Evolutionary conservation across 2,113 vertebrate species (phyloP).

Genomic region (Triplophysa dalaica): DNA sequence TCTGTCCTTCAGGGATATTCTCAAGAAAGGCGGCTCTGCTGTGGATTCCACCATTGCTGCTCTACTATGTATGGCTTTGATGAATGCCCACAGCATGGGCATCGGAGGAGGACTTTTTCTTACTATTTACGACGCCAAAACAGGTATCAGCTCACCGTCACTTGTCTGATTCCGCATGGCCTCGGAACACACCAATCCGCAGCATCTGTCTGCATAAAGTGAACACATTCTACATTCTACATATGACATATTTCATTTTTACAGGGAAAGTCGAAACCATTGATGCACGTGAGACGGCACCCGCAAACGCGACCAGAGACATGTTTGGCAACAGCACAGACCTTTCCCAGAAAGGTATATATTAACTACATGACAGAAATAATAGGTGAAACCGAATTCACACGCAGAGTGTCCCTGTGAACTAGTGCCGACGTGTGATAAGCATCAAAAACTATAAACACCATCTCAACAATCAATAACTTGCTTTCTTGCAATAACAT

Average conservation of each 20-base stretch:
- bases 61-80: constrained; percentile 85
- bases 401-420: background rate
- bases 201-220: background rate
- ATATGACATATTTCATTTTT: background rate
- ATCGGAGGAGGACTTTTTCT: constrained; percentile 92
- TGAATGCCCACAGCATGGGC: constrained; percentile 92
- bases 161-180: background rate
- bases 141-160: constrained; percentile 70
- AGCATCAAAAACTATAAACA: background rate
- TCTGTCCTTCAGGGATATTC: constrained; percentile 77
- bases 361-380: constrained; percentile 43
- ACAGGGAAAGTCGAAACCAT: constrained; percentile 86
- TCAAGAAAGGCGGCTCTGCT: constrained; percentile 82
- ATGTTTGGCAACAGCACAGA: constrained; percentile 84
- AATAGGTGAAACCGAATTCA: constrained; percentile 1
- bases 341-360: constrained; percentile 79
- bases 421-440: background rate
- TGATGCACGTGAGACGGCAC: constrained; percentile 89
- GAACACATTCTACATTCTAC: background rate
- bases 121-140: constrained; percentile 82
- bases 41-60: constrained; percentile 88
- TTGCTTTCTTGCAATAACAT: background rate
- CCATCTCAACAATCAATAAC: constrained; percentile 3
- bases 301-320: constrained; percentile 62
- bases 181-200: background rate